These are phyloP conservation scores for Menidia beryllina DNA, from an alignment of 2,113 vertebrate genomes.

Conservation along the genomic window DNA sequence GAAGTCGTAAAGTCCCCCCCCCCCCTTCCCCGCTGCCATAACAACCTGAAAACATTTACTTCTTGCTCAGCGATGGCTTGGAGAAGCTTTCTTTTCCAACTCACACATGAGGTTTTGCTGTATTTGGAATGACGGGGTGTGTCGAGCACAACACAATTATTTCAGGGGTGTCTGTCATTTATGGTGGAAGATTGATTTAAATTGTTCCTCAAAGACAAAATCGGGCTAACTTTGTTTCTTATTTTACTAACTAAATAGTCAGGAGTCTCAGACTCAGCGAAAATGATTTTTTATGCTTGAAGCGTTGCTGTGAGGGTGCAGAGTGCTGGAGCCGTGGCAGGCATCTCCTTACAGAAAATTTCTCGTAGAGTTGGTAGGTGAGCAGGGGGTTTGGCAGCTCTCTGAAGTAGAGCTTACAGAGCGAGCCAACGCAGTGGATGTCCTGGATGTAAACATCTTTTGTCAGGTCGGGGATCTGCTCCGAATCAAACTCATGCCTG, in stretches of 20 bases:
- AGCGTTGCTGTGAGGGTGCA: too few species aligned
- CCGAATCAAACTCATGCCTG: conserved; percentile 98
- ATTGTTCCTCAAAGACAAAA: conserved; percentile 9
- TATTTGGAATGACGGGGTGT: conserved; percentile 61
- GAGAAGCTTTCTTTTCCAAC: conserved; percentile 49
- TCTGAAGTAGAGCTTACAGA: conserved; percentile 98
- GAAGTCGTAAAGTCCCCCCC: conserved; percentile 2
- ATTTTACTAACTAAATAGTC: neutral
- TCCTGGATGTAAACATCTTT: conserved; percentile 98
- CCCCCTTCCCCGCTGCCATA: conserved; percentile 57
- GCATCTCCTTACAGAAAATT: conserved; percentile 92
- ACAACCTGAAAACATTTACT: conserved; percentile 74
- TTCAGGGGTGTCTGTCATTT: conserved; percentile 25
- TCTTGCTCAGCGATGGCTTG: conserved; percentile 42
- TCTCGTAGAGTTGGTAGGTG: conserved; percentile 98
- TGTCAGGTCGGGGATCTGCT: conserved; percentile 98
- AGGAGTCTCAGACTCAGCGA: neutral
- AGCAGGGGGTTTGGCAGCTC: conserved; percentile 98
- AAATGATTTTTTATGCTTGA: neutral
- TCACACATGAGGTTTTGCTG: conserved; percentile 39
- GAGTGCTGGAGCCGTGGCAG: neutral
- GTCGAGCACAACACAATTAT: conserved; percentile 26
- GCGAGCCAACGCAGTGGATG: conserved; percentile 97
- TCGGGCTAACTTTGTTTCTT: neutral
- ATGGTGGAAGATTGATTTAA: neutral